These are phyloP conservation scores for Caenorhabditis macrosperma DNA, from an alignment of 2,888 invertebrate genomes.

Conservation along the genomic window DNA sequence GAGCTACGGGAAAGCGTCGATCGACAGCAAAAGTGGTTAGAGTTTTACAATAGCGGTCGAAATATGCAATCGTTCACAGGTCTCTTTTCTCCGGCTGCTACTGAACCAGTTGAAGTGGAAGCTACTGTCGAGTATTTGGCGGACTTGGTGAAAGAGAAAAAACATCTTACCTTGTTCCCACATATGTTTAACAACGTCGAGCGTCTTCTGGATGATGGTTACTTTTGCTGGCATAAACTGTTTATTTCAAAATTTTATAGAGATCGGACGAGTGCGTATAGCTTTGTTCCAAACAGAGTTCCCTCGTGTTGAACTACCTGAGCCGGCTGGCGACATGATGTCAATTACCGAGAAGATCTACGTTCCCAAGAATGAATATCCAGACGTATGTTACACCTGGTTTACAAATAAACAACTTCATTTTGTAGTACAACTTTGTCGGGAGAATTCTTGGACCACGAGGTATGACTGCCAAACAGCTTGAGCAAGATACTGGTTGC, in stretches of 20 bases:
- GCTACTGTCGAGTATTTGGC: conserved; percentile 71
- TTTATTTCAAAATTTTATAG: conserved; percentile 85
- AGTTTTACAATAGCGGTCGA: background rate
- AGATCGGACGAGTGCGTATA: conserved; percentile 96
- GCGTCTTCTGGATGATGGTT: conserved; percentile 75
- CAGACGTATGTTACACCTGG: conserved; percentile 89
- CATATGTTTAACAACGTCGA: conserved; percentile 74
- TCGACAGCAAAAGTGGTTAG: conserved; percentile 16
- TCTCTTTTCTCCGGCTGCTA: conserved; percentile 33
- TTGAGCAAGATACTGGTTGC: conserved; percentile 99
- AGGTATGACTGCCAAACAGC: conserved; percentile 99
- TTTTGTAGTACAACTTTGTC: conserved; percentile 98
- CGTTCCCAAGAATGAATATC: conserved; percentile 99
- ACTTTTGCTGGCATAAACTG: no score
- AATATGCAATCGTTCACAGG: no score
- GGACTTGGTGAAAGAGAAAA: conserved; percentile 73
- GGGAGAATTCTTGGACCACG: conserved; percentile 98
- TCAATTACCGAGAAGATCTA: conserved; percentile 98
- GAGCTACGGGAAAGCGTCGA: conserved; percentile 46
- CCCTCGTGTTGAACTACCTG: conserved; percentile 86
- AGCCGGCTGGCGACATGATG: conserved; percentile 83
- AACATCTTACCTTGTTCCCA: conserved; percentile 72
- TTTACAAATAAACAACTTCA: background rate
- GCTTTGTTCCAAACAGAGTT: conserved; percentile 97
- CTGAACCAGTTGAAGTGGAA: conserved; percentile 53